Evolutionary conservation across 2,113 vertebrate species (phyloP).

Genomic region (Rhizomys pruinosus): DNA sequence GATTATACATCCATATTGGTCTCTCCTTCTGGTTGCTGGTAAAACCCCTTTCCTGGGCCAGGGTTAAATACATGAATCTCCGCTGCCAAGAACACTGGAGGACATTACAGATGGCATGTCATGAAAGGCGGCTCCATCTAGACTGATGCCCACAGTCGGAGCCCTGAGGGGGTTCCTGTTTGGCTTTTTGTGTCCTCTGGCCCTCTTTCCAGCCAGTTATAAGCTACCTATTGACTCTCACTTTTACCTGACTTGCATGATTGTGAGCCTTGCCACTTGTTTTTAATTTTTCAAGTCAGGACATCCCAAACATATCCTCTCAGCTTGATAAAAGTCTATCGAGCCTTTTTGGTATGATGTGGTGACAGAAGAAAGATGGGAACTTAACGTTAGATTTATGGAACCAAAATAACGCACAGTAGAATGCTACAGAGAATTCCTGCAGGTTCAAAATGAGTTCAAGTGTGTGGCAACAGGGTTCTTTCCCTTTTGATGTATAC

Average conservation of each 20-base stretch:
- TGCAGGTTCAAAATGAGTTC: slow-evolving; percentile 75
- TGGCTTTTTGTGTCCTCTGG: background rate
- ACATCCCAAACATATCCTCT: slow-evolving; percentile 53
- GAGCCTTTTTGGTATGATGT: slow-evolving; percentile 56
- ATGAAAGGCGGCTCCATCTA: background rate
- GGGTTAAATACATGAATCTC: background rate
- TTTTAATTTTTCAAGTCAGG: slow-evolving; percentile 25
- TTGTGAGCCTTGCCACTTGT: background rate
- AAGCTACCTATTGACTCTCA: background rate
- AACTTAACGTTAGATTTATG: slow-evolving; percentile 66
- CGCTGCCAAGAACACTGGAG: background rate
- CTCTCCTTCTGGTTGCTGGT: background rate
- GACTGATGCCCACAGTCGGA: background rate
- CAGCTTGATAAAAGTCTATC: slow-evolving; percentile 57
- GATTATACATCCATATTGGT: background rate
- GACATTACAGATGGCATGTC: background rate
- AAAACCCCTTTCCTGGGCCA: background rate
- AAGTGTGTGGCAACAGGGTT: slow-evolving; percentile 67
- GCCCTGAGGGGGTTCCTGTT: too few relatives aligned
- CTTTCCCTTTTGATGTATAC: slow-evolving; percentile 69
- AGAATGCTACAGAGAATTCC: slow-evolving; percentile 48
- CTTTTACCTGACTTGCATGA: background rate
- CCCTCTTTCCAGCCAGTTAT: background rate
- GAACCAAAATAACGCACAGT: slow-evolving; percentile 49
- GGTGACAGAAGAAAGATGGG: slow-evolving; percentile 64